Base-by-base conservation (phyloP, 2,113 vertebrate species). In the Candoia aspera region DNA sequence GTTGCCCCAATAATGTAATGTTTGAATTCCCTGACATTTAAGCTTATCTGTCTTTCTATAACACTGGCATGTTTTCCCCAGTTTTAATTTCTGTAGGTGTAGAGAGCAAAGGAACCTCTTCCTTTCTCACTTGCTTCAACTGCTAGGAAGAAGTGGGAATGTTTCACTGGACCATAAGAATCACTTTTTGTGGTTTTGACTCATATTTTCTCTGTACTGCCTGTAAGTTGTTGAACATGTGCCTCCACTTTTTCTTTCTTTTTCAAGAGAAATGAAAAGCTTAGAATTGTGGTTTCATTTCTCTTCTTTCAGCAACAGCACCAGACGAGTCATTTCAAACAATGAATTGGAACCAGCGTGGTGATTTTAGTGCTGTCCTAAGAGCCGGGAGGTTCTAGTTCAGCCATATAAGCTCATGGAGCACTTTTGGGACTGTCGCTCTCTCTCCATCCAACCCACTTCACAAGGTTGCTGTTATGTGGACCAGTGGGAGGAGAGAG, bases 191-290 rank as follows among this genome's bases (percentile, higher is more conserved):
- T 21, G 59, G 60, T 83, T 88, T 64, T 46, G 92, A 88, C 83
- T 92, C 86, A 95, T 91, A 84, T 84, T 93, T 91, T 92, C 91
- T 87, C 62, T 55, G 89, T 11, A 58, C 49, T 91, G 88, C 42
- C 84, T 91, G 53, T 64, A 94, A 94, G 84, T 79, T 60, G 42
- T 24, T 89, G 8, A 84, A 62, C 26, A 8, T 64, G n/a, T 2
- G 2, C 17, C 3, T n/a, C n/a, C 23, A 24, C 54, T 62, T 37
- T 13, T 84, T 26, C 54, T 26, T 84, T 42, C 15, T 87, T 55
- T 55, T 42, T 79, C 87, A 89, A 37, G 55, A 54, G 86, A 3
- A 19, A 84, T 86, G 87, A 58, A 1, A 88, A 89, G 62, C 24
- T 15, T 90, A 84, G 29, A 3, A 10, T 54, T 55, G 17, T 33